Percentiles rank a stretch among this genome's conserved stretches.
These are phyloP conservation scores for Sciurus carolinensis DNA, from an alignment of 2,797 vertebrate species.

Conservation along the genomic window DNA sequence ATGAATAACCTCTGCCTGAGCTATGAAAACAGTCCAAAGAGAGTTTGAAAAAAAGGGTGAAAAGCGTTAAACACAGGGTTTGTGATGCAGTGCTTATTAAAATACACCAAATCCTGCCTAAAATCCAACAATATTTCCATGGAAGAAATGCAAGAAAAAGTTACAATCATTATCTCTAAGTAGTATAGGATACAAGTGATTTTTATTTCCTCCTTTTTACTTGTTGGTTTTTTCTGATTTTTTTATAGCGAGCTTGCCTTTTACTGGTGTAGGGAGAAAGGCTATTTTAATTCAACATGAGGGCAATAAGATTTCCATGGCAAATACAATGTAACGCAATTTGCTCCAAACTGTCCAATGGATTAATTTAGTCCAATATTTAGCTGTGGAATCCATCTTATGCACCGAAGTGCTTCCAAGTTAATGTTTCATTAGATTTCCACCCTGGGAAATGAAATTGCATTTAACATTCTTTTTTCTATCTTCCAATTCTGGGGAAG, in stretches of 20 bases:
- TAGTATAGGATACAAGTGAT: constrained; percentile 28
- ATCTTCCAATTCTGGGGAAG: background rate
- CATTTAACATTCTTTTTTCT: constrained; percentile 21
- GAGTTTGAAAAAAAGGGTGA: constrained; percentile 28
- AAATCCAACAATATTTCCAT: constrained; percentile 30
- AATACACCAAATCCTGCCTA: constrained; percentile 10
- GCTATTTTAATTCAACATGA: constrained; percentile 50
- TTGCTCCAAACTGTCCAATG: constrained; percentile 70
- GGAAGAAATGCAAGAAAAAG: constrained; percentile 61
- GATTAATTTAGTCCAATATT: constrained; percentile 71
- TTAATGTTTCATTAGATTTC: constrained; percentile 75
- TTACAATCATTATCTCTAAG: constrained; percentile 68
- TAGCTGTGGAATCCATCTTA: constrained; percentile 70
- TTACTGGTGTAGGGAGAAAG: background rate
- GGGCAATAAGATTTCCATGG: constrained; percentile 59
- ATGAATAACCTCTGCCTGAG: constrained; percentile 34
- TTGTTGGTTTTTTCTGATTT: constrained; percentile 23
- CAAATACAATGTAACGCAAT: constrained; percentile 53
- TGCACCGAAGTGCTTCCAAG: constrained; percentile 35
- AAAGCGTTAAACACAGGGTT: constrained; percentile 46
- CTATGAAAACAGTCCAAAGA: constrained; percentile 55
- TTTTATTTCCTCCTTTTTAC: constrained; percentile 46
- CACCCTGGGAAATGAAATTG: constrained; percentile 66
- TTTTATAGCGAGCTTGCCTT: background rate
- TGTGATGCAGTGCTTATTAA: constrained; percentile 68